Evolutionary conservation across 1,140 invertebrate species (phyloP).

Genomic region (Phymastichus coffea): DNA sequence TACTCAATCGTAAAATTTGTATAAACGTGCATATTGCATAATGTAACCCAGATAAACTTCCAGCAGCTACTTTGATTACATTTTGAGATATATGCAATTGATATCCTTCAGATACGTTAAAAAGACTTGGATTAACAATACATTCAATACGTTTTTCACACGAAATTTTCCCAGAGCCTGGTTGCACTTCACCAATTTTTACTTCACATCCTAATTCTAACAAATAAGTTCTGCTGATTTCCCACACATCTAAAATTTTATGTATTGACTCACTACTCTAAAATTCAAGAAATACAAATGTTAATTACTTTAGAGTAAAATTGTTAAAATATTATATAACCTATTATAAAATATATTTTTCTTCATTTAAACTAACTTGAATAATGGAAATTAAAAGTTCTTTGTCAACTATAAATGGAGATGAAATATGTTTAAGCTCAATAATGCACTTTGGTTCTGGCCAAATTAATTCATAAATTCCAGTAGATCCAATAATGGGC

Average conservation of each 20-base stretch:
- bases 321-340: not conserved
- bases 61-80: slow-evolving; percentile 61
- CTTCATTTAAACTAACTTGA: slow-evolving; percentile 38
- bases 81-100: slow-evolving; percentile 56
- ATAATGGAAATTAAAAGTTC: slow-evolving; percentile 57
- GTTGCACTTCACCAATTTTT: slow-evolving; percentile 57
- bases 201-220: slow-evolving; percentile 54
- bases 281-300: not conserved
- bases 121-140: slow-evolving; percentile 53
- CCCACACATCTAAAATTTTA: slow-evolving; percentile 61
- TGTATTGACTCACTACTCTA: slow-evolving; percentile 51
- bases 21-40: slow-evolving; percentile 65
- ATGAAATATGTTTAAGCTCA: slow-evolving; percentile 56
- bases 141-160: slow-evolving; percentile 54
- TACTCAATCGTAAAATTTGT: slow-evolving; percentile 61
- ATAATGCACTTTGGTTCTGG: slow-evolving; percentile 64
- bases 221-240: slow-evolving; percentile 53
- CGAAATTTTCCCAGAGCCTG: slow-evolving; percentile 47
- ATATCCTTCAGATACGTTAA: slow-evolving; percentile 53
- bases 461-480: slow-evolving; percentile 59
- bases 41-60: slow-evolving; percentile 61
- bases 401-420: slow-evolving; percentile 54
- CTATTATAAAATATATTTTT: not conserved
- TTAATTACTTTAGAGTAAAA: not conserved
- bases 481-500: slow-evolving; percentile 32